Base-by-base conservation (phyloP, 2,113 vertebrate genomes). In the Heterochromis multidens region DNA sequence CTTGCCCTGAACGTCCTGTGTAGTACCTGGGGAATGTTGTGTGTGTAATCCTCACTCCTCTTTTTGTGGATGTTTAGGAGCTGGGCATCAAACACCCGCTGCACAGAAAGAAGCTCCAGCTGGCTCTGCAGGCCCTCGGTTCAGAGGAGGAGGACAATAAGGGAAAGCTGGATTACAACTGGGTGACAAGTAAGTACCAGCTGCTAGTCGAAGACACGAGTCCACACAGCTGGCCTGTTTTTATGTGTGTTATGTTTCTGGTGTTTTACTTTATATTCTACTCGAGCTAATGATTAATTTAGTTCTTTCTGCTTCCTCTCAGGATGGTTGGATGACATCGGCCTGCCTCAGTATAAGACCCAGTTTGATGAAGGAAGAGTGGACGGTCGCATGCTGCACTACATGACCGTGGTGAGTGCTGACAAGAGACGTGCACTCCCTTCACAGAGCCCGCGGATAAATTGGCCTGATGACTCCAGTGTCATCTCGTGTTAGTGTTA, bases 251-350 rank as follows among this genome's bases (percentile, higher is more conserved):
- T 49, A 1, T 52, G 7, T 52, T 49, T 23, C 0, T 23, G n/a
- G 9, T 67, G 62, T 61, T 85, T 61, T n/a, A 40, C n/a, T 81
- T 29, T 12, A 17, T 81, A 16, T 61, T 82, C 21, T 25, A 16
- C 13, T 46, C 0, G 2, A 49, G 40, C 29, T 72, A 49, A 33
- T 27, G 37, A n/a, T 52, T 70, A 1, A 54, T 58, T 27, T 79
- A 25, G 5, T 49, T 70, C 6, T 13, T 27, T 62, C 12, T 33
- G n/a, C 11, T 17, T 88, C 57, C 62, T 62, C 63, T 29, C 85
- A 99, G 99, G 98, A 58, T 99, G 99, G 99, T 92, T 99, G 94
- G 99, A 99, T 92, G 99, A 99, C 84, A 99, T 99, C 4, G 99
- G 99, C 13, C 96, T 99, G 52, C 98, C 99, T 56, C 99, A 99